phyloP scores from a whole-genome alignment of 2,888 invertebrate genomes.

The Lepidocyrtinus sp. region DNA sequence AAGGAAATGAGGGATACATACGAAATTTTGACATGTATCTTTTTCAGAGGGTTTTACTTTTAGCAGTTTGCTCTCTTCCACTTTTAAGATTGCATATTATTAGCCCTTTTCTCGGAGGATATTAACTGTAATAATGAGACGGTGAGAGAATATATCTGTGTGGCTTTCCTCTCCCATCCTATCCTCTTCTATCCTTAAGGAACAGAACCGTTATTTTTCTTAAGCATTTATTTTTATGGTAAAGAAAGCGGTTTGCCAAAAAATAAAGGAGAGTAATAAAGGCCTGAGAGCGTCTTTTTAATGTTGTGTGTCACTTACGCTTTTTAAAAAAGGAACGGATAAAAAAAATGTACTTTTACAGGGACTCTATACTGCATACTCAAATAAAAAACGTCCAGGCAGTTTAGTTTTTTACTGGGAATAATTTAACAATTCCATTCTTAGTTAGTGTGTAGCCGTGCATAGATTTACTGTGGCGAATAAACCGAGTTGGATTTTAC shows the following conservation, averaged over 20 bases:
- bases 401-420: neutral
- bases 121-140: neutral
- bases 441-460: neutral
- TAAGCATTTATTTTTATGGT: neutral
- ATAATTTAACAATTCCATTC: neutral
- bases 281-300: neutral
- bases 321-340: neutral
- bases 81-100: neutral
- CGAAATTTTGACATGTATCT: neutral
- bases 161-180: neutral
- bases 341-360: neutral
- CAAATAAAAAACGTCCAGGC: neutral
- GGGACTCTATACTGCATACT: neutral
- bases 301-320: neutral
- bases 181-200: no score
- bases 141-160: neutral
- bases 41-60: no score
- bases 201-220: neutral
- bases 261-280: neutral
- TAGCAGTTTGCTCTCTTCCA: neutral
- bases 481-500: neutral
- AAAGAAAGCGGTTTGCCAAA: neutral
- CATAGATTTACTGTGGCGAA: neutral
- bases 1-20: neutral
- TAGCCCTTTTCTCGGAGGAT: neutral